Base-by-base conservation (phyloP, 92 coral and sea anemone genomes). In the Parazoanthus darwini region DNA sequence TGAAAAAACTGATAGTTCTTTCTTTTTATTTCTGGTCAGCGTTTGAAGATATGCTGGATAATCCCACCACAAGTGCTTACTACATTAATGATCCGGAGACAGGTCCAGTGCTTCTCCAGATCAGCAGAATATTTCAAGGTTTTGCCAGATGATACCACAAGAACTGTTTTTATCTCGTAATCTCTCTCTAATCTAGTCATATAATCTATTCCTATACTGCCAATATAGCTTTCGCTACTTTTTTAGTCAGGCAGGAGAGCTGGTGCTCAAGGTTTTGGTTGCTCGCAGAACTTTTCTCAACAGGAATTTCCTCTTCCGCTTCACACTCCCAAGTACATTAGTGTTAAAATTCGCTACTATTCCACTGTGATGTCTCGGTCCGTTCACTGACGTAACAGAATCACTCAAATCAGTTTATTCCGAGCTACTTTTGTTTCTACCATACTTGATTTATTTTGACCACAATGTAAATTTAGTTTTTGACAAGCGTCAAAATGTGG, bases 51-150 rank as follows among this genome's bases (percentile, higher is more conserved):
- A 97, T 97, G 99, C 82, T 95, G 33, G 99, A 97, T 68, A 95
- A 91, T 43, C 99, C 99, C 13, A 79, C 94, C 14, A 90, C 98
- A 33, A 97, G 98, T 86, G 92, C 94, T 10, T 91, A 93, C 86
- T 97, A 95, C 89, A 97, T 97, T 20, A 95, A 91, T 56, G 99
- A 97, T 78, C 98, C 98, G n/a, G 99, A 97, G 80, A 95, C 99
- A n/a, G 99, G 99, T 4, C 99, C 99, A 3, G 99, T 97, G n/a
- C 90, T 97, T 42, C 94, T 97, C 16, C 99, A 97, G 80, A 96
- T 95, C 82, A 95, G 98, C 4, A 89, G 99, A 74, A 97, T 97
- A 84, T 98, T 97, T 39, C 99, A 97, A 73, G 99, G 99, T 56
- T 97, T 97, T 89, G 97, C 99, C 37, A 97, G 99, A 93, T 95